Evolutionary conservation across 2,888 invertebrate species (phyloP), one percentile per base, ranked within the genome.

Genomic region (Athrips mouffetella): DNA sequence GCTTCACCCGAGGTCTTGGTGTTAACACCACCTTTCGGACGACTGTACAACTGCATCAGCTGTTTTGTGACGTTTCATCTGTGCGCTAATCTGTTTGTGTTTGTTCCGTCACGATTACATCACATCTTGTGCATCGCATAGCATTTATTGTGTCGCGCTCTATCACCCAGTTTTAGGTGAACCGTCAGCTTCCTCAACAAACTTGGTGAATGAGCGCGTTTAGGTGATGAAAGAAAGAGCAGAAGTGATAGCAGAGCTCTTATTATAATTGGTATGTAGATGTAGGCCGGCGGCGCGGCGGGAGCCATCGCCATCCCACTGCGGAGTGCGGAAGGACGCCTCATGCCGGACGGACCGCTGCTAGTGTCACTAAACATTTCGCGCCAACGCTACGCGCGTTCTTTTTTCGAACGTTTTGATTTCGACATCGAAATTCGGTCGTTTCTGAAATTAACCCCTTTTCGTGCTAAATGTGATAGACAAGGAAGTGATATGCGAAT

Each of bases 201-300:
- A 1, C 18, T 8, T 5, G 21, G 13, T 8, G 18, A n/a, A 11
- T 21, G 7, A 11, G 37, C 31, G 15, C 13, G 16, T 1, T 15
- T 31, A 7, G 13, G 16, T 31, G 15, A 16, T 1, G 1, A 4
- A 1, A 18, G 20, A 37, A 21, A 18, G n/a, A 2, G 37, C 20
- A 5, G 3, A 18, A 18, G 29, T 18, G 13, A 15, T 31, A 33
- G 33, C 30, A 45, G 25, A 16, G 45, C 15, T 35, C 45, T 23
- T n/a, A 7, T 45, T 45, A 45, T 23, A 35, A 25, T 45, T 35
- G 45, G 42, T 33, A 45, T 35, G 45, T 59, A 60, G 73, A 84
- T 78, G 76, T 84, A 84, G 85, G 83, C 70, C 84, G 82, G 72
- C 83, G 78, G 74, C 79, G 86, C 85, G 86, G 86, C 85, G 86